These are phyloP conservation scores for Hepsetus odoe DNA, from an alignment of 2,113 vertebrate genomes.

Conservation along the genomic window DNA sequence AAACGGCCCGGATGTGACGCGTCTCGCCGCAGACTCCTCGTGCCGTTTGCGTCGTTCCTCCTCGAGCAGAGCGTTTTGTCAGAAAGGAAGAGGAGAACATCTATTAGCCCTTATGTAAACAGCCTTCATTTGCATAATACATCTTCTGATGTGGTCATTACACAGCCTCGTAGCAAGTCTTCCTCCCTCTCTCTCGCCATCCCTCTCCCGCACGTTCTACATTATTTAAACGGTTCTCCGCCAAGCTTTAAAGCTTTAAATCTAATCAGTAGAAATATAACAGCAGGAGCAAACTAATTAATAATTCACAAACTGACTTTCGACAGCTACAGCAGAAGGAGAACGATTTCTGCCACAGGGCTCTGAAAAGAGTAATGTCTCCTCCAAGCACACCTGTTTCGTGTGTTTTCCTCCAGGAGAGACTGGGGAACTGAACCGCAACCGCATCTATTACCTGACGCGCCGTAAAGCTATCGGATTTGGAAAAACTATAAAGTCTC, in stretches of 20 bases:
- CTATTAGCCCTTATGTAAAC: background rate
- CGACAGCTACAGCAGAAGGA: slow-evolving; percentile 53
- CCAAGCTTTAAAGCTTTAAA: slow-evolving; percentile 72
- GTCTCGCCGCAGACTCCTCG: background rate
- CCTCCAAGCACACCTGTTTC: slow-evolving; percentile 40
- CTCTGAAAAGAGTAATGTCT: slow-evolving; percentile 46
- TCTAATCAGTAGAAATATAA: slow-evolving; percentile 76
- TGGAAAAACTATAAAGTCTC: background rate
- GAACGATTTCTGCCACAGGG: slow-evolving; percentile 24
- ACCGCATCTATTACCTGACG: background rate
- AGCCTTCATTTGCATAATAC: slow-evolving; percentile 2
- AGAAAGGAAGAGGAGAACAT: background rate
- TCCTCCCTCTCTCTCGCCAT: background rate
- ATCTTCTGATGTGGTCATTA: slow-evolving; percentile 4
- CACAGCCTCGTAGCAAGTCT: background rate
- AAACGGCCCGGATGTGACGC: background rate
- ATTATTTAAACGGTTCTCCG: slow-evolving; percentile 1
- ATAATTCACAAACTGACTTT: slow-evolving; percentile 75
- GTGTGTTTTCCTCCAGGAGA: background rate
- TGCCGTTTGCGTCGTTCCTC: background rate
- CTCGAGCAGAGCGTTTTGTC: background rate
- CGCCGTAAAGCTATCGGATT: background rate
- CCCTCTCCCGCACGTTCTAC: background rate
- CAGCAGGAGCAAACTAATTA: slow-evolving; percentile 70
- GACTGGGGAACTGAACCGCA: background rate